A percentile compares a stretch with the other conserved stretches of the same genome.
Conservation (phyloP, 35 echinoderm and acorn worm genomes). For the Lytechinus variegatus region DNA sequence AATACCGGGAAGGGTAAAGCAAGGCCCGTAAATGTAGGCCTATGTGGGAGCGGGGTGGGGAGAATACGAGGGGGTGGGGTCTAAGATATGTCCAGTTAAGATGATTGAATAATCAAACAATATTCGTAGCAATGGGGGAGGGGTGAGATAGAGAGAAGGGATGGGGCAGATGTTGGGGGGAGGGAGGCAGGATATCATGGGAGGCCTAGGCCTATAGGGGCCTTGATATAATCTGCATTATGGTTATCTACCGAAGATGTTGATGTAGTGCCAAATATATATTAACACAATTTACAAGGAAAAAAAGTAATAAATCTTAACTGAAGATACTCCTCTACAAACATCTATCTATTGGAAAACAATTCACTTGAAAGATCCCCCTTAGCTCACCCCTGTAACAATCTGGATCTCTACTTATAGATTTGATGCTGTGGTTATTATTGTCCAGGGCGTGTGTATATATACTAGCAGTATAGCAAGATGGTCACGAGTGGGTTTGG, state of each 20-base stretch:
- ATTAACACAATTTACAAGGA: too few species aligned
- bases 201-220: too few species aligned
- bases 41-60: too few species aligned
- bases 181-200: neutral
- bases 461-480: neutral
- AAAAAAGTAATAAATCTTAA: too few species aligned
- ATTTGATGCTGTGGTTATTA: neutral
- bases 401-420: neutral
- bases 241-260: neutral
- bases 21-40: neutral
- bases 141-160: too few species aligned
- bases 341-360: too few species aligned
- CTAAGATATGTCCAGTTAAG: too few species aligned
- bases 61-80: too few species aligned
- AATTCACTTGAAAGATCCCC: neutral
- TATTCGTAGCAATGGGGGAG: too few species aligned
- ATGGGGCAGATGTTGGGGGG: neutral
- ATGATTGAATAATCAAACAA: too few species aligned
- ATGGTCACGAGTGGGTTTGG: slow-evolving; percentile 7
- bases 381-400: neutral
- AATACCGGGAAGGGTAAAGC: neutral
- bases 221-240: neutral
- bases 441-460: neutral
- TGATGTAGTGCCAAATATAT: neutral
- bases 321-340: too few species aligned